Evolutionary conservation across 2,888 invertebrate species (phyloP), one percentile per base, ranked within the genome.

Genomic region (Orthosia incerta): DNA sequence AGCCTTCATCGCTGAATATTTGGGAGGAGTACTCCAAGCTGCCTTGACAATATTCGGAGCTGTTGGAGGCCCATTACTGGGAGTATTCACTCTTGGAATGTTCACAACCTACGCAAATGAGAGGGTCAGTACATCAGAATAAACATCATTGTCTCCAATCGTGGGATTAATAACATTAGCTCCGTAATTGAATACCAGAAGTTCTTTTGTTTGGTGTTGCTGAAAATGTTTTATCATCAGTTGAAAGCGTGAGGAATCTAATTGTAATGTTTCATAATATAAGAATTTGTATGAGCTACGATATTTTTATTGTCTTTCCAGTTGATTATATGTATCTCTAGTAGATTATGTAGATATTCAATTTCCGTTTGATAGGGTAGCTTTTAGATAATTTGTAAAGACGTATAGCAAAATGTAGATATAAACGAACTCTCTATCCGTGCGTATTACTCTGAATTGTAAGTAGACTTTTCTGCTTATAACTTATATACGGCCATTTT

Each of bases 11-110:
- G 98, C 98, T 0, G 98, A 99, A 84, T 96, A 97, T 72, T 95
- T 99, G 61, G 99, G 98, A 0, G 98, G 98, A 0, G 97, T 99
- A n/a, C 95, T 99, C n/a, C 98, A 99, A 94, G 98, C 98, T 0
- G 97, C 98, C 0, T 94, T 99, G 13, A 98, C 98, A 0, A 98
- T 99, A 82, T 98, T 99, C 89, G 99, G 98, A 2, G 98, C 98
- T 0, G 97, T 98, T 4, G 99, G 99, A 0, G 99, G 99, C 0
- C 99, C 99, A 0, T 92, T 99, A n/a, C 94, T 99, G 39, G 99
- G 98, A 0, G 95, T 99, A 2, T 99, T 99, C 90, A 98, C 98
- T 0, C 94, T 99, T 46, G 99, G 99, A 84, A 98, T 99, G 98
- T 97, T 98, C 83, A 97, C 98, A 55, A 97, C 98, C 18, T 96